A percentile compares a stretch with the other conserved stretches of the same genome.
phyloP scores from a whole-genome alignment of 35 echinoderm and acorn worm species.

The Lytechinus pictus region DNA sequence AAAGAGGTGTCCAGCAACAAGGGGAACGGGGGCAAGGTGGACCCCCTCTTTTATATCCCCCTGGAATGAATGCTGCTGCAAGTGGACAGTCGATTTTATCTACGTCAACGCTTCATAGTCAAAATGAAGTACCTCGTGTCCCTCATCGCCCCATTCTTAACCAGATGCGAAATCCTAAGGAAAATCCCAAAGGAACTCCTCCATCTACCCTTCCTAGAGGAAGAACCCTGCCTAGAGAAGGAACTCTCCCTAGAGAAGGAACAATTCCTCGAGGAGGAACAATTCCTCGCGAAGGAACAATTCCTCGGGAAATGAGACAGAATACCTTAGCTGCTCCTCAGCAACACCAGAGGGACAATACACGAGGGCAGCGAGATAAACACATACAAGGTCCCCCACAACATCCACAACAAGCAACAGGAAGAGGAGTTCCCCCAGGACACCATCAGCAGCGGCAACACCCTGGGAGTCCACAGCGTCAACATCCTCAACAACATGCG shows the following conservation, averaged over 20 bases:
- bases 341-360: background rate
- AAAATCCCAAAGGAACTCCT: constrained; percentile 17
- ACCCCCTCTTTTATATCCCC: background rate
- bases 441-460: background rate
- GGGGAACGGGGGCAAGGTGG: background rate
- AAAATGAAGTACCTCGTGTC: background rate
- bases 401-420: background rate
- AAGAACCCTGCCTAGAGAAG: background rate
- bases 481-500: background rate
- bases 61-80: background rate
- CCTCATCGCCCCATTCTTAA: background rate
- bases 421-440: background rate
- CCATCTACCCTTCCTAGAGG: background rate
- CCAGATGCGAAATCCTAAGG: background rate
- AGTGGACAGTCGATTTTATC: constrained; percentile 4
- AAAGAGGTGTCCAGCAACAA: background rate
- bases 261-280: background rate
- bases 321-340: background rate
- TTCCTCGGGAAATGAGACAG: background rate
- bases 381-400: background rate
- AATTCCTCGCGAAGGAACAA: background rate
- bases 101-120: background rate
- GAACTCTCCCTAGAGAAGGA: background rate
- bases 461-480: background rate
- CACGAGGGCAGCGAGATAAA: background rate